phyloP scores from a whole-genome alignment of 2,113 vertebrate genomes.

The Morone chrysops region DNA sequence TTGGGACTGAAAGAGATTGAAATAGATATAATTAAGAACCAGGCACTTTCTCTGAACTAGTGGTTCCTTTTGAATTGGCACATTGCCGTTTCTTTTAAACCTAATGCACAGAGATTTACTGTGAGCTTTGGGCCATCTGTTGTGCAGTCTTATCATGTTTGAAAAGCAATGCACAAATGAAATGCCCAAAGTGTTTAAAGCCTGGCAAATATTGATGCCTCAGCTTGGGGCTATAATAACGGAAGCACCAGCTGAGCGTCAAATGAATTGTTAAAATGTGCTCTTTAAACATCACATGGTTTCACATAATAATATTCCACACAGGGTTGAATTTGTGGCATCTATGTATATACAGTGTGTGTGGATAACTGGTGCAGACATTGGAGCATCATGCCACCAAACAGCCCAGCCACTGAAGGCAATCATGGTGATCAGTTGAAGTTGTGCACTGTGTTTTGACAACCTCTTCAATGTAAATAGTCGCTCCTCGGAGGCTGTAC shows the following conservation, averaged over 20 bases:
- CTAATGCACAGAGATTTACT: slow-evolving; percentile 54
- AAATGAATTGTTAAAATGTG: slow-evolving; percentile 36
- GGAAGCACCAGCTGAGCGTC: slow-evolving; percentile 32
- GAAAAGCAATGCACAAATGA: slow-evolving; percentile 49
- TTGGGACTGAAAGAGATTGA: slow-evolving; percentile 28
- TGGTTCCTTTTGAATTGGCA: slow-evolving; percentile 30
- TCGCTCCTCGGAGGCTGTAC: slow-evolving; percentile 55
- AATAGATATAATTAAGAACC: slow-evolving; percentile 34
- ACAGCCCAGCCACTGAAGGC: slow-evolving; percentile 11
- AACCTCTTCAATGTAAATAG: slow-evolving; percentile 65
- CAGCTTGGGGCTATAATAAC: slow-evolving; percentile 46
- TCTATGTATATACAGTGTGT: slow-evolving; percentile 2
- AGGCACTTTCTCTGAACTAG: slow-evolving; percentile 18
- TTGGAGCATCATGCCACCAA: slow-evolving; percentile 3
- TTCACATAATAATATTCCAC: slow-evolving; percentile 10
- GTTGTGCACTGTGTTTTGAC: slow-evolving; percentile 56
- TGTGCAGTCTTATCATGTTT: slow-evolving; percentile 37
- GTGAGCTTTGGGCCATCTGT: slow-evolving; percentile 50
- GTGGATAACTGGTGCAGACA: slow-evolving; percentile 16
- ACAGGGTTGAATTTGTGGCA: neutral
- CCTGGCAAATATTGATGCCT: slow-evolving; percentile 49
- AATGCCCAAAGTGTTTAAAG: slow-evolving; percentile 44
- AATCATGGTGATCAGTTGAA: slow-evolving; percentile 45
- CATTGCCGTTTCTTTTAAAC: slow-evolving; percentile 54
- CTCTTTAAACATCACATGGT: slow-evolving; percentile 26